A percentile compares a stretch with the other conserved stretches of the same genome.
Evolutionary conservation across 1,140 invertebrate species (phyloP).

Genomic region (Myzus persicae): DNA sequence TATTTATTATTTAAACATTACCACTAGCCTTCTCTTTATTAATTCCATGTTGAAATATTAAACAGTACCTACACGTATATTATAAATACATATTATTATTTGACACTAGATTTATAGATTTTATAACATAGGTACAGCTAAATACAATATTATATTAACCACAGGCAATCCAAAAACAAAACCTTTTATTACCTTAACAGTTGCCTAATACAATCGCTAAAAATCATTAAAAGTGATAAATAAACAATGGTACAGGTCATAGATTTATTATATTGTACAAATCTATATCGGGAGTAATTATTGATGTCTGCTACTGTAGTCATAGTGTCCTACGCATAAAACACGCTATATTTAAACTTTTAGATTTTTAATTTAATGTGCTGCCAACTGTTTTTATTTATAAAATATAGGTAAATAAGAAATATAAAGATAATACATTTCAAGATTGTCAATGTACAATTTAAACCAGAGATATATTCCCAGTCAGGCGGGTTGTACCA

Average conservation of each 20-base stretch:
- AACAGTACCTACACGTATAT: not conserved
- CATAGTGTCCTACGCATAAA: not conserved
- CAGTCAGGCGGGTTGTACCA: not conserved
- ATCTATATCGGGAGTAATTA: not conserved
- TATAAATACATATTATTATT: not conserved
- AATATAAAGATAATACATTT: not conserved
- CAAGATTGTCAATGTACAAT: not conserved
- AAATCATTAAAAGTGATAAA: not conserved
- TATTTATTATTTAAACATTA: not conserved
- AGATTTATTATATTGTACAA: not conserved
- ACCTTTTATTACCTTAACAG: not conserved
- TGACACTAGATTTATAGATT: not conserved
- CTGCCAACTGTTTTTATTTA: not conserved
- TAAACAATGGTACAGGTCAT: not conserved
- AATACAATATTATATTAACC: not conserved
- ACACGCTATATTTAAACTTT: not conserved
- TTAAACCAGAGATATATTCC: not conserved
- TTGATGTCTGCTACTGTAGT: not conserved
- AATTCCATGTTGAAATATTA: constrained; percentile 5
- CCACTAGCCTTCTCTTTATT: not conserved
- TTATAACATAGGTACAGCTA: not conserved
- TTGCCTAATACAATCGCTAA: not conserved
- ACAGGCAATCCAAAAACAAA: not conserved
- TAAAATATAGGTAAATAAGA: not conserved
- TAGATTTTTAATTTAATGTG: not conserved